These are phyloP conservation scores for Horisme vitalbata DNA, from an alignment of 2,888 invertebrate species.

Conservation along the genomic window DNA sequence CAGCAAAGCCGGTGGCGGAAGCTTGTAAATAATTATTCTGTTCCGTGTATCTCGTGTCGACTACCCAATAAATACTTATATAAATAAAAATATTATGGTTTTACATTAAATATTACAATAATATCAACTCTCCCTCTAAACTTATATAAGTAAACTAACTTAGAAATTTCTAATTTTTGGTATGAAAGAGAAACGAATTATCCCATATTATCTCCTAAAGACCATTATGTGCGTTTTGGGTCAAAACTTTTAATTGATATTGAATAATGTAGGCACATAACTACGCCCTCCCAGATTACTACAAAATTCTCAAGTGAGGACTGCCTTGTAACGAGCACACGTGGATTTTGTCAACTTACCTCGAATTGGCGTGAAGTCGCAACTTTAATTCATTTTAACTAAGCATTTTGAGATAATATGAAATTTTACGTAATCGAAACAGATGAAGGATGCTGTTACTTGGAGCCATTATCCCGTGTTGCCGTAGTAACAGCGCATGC, in stretches of 20 bases:
- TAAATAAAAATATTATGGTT: too few species aligned
- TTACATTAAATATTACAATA: too few species aligned
- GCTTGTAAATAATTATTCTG: too few species aligned
- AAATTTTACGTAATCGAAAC: constrained; percentile 44
- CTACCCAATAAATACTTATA: too few species aligned
- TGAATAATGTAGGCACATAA: constrained; percentile 46
- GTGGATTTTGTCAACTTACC: constrained; percentile 13
- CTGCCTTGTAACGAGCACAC: background rate
- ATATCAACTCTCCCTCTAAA: too few species aligned
- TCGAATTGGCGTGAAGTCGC: background rate
- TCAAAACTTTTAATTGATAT: constrained; percentile 49
- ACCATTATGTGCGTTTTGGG: constrained; percentile 32
- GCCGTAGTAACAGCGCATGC: constrained; percentile 64
- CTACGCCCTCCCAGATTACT: constrained; percentile 32
- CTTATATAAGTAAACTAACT: too few species aligned
- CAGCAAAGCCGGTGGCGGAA: too few species aligned
- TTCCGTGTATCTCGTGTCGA: too few species aligned
- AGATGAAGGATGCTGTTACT: constrained; percentile 63
- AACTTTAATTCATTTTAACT: constrained; percentile 7
- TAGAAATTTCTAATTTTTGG: too few species aligned
- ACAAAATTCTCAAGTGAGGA: constrained; percentile 6
- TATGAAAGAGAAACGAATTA: background rate
- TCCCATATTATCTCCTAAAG: background rate
- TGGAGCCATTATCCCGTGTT: constrained; percentile 57
- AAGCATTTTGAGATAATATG: constrained; percentile 13